Conservation (phyloP, 2,113 vertebrate genomes). For the Ibidorhyncha struthersii region DNA sequence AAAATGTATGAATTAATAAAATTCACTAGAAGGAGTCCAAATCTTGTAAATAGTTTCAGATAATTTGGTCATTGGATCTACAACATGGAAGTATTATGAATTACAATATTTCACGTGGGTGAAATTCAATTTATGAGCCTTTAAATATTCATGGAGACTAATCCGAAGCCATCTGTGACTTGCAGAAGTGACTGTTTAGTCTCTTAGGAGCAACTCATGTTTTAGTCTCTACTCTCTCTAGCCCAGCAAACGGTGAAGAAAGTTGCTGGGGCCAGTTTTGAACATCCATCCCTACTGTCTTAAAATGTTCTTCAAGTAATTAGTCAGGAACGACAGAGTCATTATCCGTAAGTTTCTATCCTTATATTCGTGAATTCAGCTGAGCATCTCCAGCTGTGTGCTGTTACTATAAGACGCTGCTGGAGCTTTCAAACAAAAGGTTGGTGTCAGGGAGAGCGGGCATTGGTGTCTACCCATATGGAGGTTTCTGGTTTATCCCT, state of each 20-base stretch:
- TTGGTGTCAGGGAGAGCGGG: not conserved
- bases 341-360: not conserved
- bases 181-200: not conserved
- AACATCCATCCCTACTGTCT: not conserved
- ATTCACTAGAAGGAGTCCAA: not conserved
- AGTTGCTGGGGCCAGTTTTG: not conserved
- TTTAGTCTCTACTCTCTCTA: not conserved
- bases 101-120: not conserved
- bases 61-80: not conserved
- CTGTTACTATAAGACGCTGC: not conserved
- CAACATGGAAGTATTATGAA: not conserved
- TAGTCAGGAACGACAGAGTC: not conserved
- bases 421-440: not conserved
- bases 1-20: not conserved
- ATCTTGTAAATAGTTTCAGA: not conserved
- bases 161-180: not conserved
- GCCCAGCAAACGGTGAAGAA: not conserved
- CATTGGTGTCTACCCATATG: accelerated
- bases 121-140: not conserved
- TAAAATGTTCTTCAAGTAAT: not conserved
- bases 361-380: not conserved
- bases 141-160: not conserved
- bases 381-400: not conserved
- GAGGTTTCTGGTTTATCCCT: not conserved
- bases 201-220: not conserved